Percentiles rank a stretch among this genome's conserved stretches.
phyloP scores from a whole-genome alignment of 2,888 invertebrate species.

The Petrolisthes cinctipes region DNA sequence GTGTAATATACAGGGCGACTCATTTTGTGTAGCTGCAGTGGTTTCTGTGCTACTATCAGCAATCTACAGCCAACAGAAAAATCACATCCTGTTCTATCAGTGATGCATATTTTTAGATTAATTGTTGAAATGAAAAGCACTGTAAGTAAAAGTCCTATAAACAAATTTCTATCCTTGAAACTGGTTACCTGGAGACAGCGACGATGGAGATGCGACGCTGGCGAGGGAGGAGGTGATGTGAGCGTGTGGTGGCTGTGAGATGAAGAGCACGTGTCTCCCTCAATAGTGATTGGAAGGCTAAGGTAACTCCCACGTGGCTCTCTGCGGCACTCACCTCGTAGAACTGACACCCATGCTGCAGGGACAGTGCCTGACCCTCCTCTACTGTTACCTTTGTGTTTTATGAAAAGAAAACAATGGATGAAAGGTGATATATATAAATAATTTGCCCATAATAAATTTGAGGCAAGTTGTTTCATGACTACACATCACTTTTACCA shows the following conservation, averaged over 20 bases:
- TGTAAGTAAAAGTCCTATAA: too few species aligned
- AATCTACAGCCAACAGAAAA: too few species aligned
- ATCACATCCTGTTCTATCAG: too few species aligned
- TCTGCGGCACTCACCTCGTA: slow-evolving; percentile 86
- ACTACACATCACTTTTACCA: slow-evolving; percentile 20
- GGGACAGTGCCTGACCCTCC: slow-evolving; percentile 83
- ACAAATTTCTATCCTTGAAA: too few species aligned
- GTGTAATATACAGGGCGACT: too few species aligned
- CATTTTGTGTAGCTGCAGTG: too few species aligned
- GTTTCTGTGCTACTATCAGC: too few species aligned
- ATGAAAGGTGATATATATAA: too few species aligned
- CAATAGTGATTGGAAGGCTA: slow-evolving; percentile 81
- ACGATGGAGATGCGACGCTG: slow-evolving; percentile 71
- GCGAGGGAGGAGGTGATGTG: slow-evolving; percentile 78
- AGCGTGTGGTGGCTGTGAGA: slow-evolving; percentile 70
- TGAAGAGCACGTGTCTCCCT: slow-evolving; percentile 81
- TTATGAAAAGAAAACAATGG: too few species aligned
- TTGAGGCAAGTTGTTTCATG: neutral
- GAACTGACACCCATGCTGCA: slow-evolving; percentile 75
- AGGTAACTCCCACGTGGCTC: slow-evolving; percentile 80
- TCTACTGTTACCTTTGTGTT: slow-evolving; percentile 82
- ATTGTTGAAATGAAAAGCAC: too few species aligned
- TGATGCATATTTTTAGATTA: too few species aligned
- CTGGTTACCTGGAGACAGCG: slow-evolving; percentile 62
- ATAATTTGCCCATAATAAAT: too few species aligned